phyloP scores from a whole-genome alignment of 2,888 invertebrate species.

The Drosophila diplacantha region DNA sequence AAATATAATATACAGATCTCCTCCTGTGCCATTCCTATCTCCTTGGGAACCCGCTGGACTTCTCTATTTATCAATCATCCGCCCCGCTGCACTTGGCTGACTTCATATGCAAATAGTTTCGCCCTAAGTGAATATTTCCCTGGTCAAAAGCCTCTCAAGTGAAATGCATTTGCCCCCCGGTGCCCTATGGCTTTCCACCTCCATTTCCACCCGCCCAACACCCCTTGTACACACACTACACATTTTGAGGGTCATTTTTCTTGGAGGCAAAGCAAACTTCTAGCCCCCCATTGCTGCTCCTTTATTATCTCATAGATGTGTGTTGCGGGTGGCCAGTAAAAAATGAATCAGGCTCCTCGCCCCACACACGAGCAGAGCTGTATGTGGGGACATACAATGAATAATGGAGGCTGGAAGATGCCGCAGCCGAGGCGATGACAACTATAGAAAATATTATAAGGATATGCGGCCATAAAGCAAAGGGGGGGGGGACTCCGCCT shows the following conservation, averaged over 20 bases:
- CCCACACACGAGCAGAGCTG: background rate
- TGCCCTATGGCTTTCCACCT: conserved; percentile 4
- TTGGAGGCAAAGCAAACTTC: conserved; percentile 26
- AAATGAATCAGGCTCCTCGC: conserved; percentile 26
- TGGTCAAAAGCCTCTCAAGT: conserved; percentile 28
- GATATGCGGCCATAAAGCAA: conserved; percentile 71
- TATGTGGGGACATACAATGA: conserved; percentile 38
- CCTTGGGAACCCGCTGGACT: background rate
- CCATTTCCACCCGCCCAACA: background rate
- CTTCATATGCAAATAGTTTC: conserved; percentile 40
- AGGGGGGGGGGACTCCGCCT: too few species aligned
- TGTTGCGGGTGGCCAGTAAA: conserved; percentile 19
- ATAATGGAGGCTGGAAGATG: conserved; percentile 34
- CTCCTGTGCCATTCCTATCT: background rate
- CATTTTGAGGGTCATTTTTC: conserved; percentile 39
- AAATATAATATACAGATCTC: background rate
- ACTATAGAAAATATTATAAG: conserved; percentile 74
- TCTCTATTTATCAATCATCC: conserved; percentile 56
- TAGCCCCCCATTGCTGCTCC: conserved; percentile 19
- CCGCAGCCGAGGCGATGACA: conserved; percentile 58
- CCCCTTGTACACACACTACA: background rate
- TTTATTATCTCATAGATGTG: conserved; percentile 27
- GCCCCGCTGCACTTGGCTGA: conserved; percentile 52
- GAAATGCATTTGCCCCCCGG: conserved; percentile 23
- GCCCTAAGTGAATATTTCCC: conserved; percentile 27